These are phyloP conservation scores for Microtus richardsoni DNA, from an alignment of 2,113 vertebrate species.

Conservation along the genomic window DNA sequence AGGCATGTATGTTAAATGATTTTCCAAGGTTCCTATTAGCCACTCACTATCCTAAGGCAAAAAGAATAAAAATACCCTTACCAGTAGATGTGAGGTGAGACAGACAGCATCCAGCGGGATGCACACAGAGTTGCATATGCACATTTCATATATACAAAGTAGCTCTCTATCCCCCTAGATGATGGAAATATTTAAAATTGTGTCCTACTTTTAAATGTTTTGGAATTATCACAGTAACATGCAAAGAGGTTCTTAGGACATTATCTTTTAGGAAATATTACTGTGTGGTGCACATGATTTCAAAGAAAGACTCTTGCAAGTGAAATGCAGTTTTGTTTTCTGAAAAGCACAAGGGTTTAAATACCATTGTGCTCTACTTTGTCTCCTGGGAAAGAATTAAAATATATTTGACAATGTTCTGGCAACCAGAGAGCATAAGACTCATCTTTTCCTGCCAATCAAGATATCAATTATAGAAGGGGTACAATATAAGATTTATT, in stretches of 20 bases:
- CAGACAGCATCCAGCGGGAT: not conserved
- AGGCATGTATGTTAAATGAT: not conserved
- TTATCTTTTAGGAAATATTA: conserved; percentile 3
- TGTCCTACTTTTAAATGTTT: conserved; percentile 11
- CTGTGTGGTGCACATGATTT: not conserved
- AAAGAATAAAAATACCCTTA: not conserved
- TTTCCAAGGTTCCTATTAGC: not conserved
- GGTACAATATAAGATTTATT: not conserved
- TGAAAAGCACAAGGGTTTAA: not conserved
- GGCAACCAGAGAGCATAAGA: not conserved
- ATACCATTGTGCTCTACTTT: not conserved
- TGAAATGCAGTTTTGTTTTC: not conserved
- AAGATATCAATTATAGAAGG: not conserved
- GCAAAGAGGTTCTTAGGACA: not conserved
- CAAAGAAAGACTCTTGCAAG: not conserved
- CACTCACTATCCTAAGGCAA: not conserved
- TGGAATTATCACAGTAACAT: not conserved
- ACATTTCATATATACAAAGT: not conserved
- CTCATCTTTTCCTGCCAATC: not conserved
- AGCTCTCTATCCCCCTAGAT: not conserved
- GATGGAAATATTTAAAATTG: not conserved
- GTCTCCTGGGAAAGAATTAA: not conserved
- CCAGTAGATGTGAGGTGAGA: not conserved
- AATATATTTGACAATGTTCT: not conserved
- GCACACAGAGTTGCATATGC: not conserved